Conservation (phyloP, 2,888 invertebrate genomes). For the Drosophila pegasa region DNA sequence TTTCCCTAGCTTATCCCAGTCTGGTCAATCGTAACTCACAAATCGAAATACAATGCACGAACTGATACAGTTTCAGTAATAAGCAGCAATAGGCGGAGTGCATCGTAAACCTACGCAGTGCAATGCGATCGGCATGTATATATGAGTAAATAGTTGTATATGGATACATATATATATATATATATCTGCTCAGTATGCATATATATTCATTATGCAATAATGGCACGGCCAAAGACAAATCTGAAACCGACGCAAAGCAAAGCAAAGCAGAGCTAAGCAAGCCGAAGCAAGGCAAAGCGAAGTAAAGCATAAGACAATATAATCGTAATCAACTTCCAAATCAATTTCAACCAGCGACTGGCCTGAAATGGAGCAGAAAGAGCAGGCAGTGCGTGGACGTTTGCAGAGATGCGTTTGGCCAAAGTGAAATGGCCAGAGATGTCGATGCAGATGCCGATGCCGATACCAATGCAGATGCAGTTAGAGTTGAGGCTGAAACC, state of each 20-base stretch:
- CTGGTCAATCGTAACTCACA: conserved; percentile 3
- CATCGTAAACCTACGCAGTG: conserved; percentile 45
- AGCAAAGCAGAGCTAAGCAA: conserved; percentile 19
- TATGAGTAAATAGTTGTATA: not conserved
- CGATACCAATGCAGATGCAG: not conserved
- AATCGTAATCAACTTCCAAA: conserved; percentile 59
- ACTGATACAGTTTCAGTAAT: conserved; percentile 39
- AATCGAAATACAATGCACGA: conserved; percentile 34
- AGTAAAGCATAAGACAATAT: conserved; percentile 22
- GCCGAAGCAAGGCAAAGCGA: conserved; percentile 23
- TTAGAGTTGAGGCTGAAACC: conserved; percentile 23
- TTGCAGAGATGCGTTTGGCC: conserved; percentile 24
- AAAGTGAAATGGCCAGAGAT: conserved; percentile 14
- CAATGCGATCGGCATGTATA: conserved; percentile 39
- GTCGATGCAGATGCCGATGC: conserved; percentile 2
- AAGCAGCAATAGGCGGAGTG: conserved; percentile 44
- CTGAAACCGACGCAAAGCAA: conserved; percentile 31
- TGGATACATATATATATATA: conserved; percentile 3
- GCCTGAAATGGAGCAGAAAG: conserved; percentile 36
- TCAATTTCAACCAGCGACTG: conserved; percentile 37
- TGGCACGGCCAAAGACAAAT: conserved; percentile 52
- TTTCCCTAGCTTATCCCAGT: not conserved
- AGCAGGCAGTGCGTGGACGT: conserved; percentile 16
- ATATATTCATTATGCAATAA: conserved; percentile 55
- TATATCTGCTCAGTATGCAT: conserved; percentile 27